These are phyloP conservation scores for Trissolcus japonicus DNA, from an alignment of 2,888 invertebrate species.

Conservation along the genomic window DNA sequence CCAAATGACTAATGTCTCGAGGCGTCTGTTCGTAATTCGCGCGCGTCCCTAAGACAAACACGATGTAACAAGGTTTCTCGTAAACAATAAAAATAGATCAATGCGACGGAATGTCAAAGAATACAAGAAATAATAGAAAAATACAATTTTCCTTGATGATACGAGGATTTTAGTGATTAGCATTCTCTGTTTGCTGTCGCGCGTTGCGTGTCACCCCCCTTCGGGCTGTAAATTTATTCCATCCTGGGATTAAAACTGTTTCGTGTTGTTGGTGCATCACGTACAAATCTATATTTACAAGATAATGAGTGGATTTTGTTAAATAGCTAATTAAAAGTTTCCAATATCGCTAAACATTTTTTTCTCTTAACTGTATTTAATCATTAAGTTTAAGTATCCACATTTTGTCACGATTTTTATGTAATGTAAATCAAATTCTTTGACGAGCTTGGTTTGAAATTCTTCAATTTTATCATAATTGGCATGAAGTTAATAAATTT, in stretches of 20 bases:
- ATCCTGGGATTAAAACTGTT: conserved; percentile 18
- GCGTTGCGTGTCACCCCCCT: conserved; percentile 20
- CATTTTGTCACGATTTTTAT: too few species aligned
- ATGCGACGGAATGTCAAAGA: conserved; percentile 13
- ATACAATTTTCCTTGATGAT: conserved; percentile 48
- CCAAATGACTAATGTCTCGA: conserved; percentile 26
- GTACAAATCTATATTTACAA: too few species aligned
- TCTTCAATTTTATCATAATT: too few species aligned
- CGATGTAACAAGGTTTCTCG: conserved; percentile 35
- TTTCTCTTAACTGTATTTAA: too few species aligned
- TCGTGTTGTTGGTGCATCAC: conserved; percentile 5
- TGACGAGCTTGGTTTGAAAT: too few species aligned
- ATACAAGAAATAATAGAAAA: not conserved
- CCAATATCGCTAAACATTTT: too few species aligned
- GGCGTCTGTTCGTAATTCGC: conserved; percentile 6
- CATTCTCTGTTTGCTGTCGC: conserved; percentile 26
- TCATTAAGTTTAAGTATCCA: too few species aligned
- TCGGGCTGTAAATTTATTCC: not conserved
- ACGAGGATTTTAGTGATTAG: conserved; percentile 42
- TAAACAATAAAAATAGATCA: conserved; percentile 54
- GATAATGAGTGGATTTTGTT: too few species aligned
- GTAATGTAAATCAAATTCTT: too few species aligned
- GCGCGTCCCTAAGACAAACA: conserved; percentile 25
- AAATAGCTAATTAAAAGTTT: too few species aligned
- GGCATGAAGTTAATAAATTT: too few species aligned